Conservation (phyloP, 2,797 vertebrate species). For the Loriculus beryllinus region DNA sequence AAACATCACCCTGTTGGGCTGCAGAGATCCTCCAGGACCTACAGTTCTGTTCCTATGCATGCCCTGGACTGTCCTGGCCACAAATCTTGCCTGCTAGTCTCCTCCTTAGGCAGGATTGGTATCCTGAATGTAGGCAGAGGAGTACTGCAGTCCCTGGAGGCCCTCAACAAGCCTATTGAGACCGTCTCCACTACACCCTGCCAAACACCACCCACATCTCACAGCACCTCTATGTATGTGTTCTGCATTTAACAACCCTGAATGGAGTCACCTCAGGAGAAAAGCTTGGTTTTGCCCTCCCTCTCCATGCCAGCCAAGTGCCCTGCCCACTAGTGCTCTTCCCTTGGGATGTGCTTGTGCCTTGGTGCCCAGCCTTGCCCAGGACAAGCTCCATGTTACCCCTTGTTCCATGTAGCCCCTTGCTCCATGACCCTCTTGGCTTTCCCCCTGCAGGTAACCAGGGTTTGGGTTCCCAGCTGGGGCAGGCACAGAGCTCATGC, state of each 20-base stretch:
- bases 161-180: not conserved
- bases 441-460: rapidly evolving
- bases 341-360: not conserved
- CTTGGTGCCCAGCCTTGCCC: not conserved
- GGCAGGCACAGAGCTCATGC: not conserved
- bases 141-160: not conserved
- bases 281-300: not conserved
- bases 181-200: not conserved
- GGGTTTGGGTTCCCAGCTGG: not conserved
- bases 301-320: not conserved
- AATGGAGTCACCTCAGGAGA: not conserved
- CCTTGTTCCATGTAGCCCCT: rapidly evolving
- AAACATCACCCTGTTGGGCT: not conserved
- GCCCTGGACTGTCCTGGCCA: not conserved
- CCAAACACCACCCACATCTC: not conserved
- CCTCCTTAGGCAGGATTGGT: not conserved
- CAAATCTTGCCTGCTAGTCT: not conserved
- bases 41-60: not conserved
- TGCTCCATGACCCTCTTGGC: not conserved
- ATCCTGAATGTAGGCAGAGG: not conserved
- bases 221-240: not conserved
- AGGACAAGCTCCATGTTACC: not conserved
- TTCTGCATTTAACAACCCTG: not conserved
- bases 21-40: not conserved
- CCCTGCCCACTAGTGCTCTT: not conserved